Evolutionary conservation across 2,797 vertebrate genomes (phyloP).

Genomic region (Helostoma temminkii): DNA sequence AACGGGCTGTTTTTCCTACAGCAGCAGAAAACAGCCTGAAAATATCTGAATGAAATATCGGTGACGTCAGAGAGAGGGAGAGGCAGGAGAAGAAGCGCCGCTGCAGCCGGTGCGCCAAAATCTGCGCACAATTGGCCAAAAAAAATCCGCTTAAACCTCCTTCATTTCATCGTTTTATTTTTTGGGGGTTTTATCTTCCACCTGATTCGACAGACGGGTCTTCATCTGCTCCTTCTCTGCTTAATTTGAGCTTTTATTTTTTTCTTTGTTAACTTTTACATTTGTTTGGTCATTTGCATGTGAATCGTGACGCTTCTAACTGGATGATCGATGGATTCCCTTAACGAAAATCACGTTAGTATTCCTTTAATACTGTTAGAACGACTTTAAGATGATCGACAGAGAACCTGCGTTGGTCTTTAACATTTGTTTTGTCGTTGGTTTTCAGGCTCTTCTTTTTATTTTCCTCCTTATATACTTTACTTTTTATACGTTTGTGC

Average conservation of each 20-base stretch:
- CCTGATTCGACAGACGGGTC: background rate
- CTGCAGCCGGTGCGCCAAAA: conserved; percentile 44
- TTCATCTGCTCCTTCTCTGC: background rate
- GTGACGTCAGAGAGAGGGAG: conserved; percentile 74
- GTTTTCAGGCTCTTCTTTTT: background rate
- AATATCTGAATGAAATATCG: conserved; percentile 68
- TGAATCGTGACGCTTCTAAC: background rate
- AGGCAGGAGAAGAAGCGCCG: conserved; percentile 49
- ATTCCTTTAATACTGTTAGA: background rate
- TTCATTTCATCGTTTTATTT: background rate
- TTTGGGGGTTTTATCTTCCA: background rate
- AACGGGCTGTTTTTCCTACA: background rate
- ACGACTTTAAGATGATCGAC: too few species aligned
- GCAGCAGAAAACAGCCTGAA: conserved; percentile 39
- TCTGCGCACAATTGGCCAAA: conserved; percentile 40
- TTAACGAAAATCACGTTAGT: background rate
- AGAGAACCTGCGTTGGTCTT: background rate
- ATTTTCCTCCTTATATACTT: background rate
- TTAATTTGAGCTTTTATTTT: background rate
- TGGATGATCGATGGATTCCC: background rate
- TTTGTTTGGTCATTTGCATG: conserved; percentile 1
- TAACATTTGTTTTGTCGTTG: background rate
- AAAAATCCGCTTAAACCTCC: background rate
- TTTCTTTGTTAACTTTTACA: background rate
- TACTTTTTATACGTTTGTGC: background rate